phyloP scores from a whole-genome alignment of 2,888 invertebrate genomes.

The Hyposoter didymator region DNA sequence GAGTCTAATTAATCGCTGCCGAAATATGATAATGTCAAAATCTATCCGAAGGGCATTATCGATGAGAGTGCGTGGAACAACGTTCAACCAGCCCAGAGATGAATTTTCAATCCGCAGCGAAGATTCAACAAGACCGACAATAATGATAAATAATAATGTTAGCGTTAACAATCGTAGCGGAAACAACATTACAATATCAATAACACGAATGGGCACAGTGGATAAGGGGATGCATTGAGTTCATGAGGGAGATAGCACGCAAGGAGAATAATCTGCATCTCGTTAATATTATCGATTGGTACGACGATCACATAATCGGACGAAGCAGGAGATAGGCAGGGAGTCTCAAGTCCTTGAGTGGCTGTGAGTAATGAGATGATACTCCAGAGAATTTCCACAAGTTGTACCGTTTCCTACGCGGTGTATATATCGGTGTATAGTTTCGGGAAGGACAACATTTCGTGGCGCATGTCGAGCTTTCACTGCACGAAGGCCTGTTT shows the following conservation, averaged over 20 bases:
- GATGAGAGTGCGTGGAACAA: slow-evolving; percentile 28
- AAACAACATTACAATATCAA: background rate
- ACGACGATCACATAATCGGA: slow-evolving; percentile 46
- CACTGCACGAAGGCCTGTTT: slow-evolving; percentile 20
- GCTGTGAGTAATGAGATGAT: slow-evolving; percentile 66
- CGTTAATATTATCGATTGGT: slow-evolving; percentile 64
- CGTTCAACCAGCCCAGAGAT: slow-evolving; percentile 34
- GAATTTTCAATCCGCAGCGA: slow-evolving; percentile 22
- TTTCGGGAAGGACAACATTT: slow-evolving; percentile 31
- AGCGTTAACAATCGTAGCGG: background rate
- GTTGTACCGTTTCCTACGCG: background rate
- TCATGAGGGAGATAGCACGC: slow-evolving; percentile 24
- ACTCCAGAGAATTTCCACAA: slow-evolving; percentile 56
- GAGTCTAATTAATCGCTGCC: background rate
- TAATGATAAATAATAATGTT: slow-evolving; percentile 8
- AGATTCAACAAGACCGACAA: background rate
- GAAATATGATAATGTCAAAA: slow-evolving; percentile 18
- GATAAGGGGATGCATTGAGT: background rate
- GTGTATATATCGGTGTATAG: slow-evolving; percentile 2
- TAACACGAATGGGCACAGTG: background rate
- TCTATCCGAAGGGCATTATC: slow-evolving; percentile 13
- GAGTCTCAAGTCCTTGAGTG: slow-evolving; percentile 58
- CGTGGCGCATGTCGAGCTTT: slow-evolving; percentile 44
- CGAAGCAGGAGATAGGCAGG: slow-evolving; percentile 14
- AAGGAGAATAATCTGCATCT: slow-evolving; percentile 53